Evolutionary conservation across 37 sponge, comb jelly and placozoan species (phyloP), one percentile per base, ranked within the genome.

Genomic region (Axinella damicornis): DNA sequence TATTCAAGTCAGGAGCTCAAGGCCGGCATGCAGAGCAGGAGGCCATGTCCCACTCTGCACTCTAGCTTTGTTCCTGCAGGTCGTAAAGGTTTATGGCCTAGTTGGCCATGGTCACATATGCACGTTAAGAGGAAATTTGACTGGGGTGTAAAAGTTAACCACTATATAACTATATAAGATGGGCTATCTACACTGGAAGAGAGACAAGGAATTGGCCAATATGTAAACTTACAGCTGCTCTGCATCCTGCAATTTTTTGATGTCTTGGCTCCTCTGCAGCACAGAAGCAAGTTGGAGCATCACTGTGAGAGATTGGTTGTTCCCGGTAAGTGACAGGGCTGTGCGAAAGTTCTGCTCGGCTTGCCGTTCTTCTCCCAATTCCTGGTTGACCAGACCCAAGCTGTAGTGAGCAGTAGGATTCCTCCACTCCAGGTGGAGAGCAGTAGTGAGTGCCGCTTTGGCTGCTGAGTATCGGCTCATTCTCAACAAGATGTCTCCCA

Each of bases 401-500:
- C 65, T 77, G 14, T 57, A 65, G 32, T 59, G 78, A 27, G 58
- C 86, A 54, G 67, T 28, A 38, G 73, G 88, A 41, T 59, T 80
- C 20, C 40, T 25, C 38, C 53, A 53, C 28, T 38, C 64, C 2
- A 39, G 22, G 9, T 31, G 40, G 15, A 76, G 18, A 32, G 82
- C 82, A 0, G 67, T 58, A 16, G 28, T 16, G 33, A 60, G 76
- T 27, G 61, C 30, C 34, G 32, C 28, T 41, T 55, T 19, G 6
- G 86, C 86, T 54, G 79, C 86, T 0, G 37, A 77, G 1, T 46
- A 53, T 38, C 66, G 39, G 59, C 86, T 91, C 66, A 81, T 46
- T 56, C 86, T 73, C 12, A 85, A 30, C 28, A 91, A 82, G 24
- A 81, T 53, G 53, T 91, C 91, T 6, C 76, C 91, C 55, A 57